phyloP scores from a whole-genome alignment of 2,113 vertebrate species.

The Cyphomyrus plagiostoma region DNA sequence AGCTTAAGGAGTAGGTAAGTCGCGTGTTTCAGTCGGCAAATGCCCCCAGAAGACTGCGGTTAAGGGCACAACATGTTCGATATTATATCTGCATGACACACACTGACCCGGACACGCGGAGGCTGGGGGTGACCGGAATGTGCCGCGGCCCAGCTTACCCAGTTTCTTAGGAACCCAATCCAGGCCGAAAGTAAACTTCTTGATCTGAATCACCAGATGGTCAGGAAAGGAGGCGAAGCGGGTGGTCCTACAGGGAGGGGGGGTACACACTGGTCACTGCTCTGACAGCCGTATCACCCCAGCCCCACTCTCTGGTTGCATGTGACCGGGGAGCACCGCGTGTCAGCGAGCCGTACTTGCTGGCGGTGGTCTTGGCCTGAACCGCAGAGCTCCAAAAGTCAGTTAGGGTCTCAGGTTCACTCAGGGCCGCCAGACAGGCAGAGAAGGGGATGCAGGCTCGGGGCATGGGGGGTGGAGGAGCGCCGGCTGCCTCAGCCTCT shows the following conservation, averaged over 20 bases:
- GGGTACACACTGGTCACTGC: not conserved
- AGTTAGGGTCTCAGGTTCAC: conserved; percentile 87
- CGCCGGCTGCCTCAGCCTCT: conserved; percentile 79
- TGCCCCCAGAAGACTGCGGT: not conserved
- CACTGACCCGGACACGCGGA: not conserved
- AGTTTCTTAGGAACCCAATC: conserved; percentile 99
- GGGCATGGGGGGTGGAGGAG: conserved; percentile 68
- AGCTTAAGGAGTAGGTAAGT: not conserved
- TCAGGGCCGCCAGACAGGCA: conserved; percentile 87
- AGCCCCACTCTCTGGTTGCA: not conserved
- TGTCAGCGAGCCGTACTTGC: conserved; percentile 71
- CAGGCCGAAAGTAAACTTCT: conserved; percentile 97
- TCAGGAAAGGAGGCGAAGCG: conserved; percentile 96
- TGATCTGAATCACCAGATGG: conserved; percentile 96
- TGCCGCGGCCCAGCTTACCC: conserved; percentile 58
- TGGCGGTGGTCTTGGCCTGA: conserved; percentile 90
- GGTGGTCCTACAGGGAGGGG: conserved; percentile 70
- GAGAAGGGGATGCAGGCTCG: conserved; percentile 92
- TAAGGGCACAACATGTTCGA: not conserved
- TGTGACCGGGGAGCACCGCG: not conserved
- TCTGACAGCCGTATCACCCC: not conserved
- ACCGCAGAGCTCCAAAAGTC: conserved; percentile 99
- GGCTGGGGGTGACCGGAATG: not conserved
- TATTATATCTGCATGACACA: not conserved
- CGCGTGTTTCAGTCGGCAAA: not conserved